Conservation (phyloP, 2,888 invertebrate genomes). For the Alloscopus bannaensis region DNA sequence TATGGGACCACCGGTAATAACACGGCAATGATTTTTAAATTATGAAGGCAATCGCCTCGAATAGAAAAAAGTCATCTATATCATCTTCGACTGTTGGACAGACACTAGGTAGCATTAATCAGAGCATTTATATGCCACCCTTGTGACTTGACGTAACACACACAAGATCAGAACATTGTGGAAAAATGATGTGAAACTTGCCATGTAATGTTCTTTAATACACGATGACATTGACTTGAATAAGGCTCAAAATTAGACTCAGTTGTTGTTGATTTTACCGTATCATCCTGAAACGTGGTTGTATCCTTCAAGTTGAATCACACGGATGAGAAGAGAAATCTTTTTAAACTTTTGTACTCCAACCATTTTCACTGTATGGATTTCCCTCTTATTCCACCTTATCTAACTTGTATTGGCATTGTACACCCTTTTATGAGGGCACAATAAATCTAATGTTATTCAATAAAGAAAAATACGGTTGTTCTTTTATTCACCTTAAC, state of each 20-base stretch:
- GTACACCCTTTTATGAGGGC: slow-evolving; percentile 52
- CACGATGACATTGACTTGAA: slow-evolving; percentile 66
- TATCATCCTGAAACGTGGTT: slow-evolving; percentile 56
- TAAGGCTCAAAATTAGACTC: slow-evolving; percentile 64
- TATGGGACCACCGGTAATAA: not conserved
- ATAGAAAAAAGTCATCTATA: not conserved
- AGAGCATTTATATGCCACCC: slow-evolving; percentile 61
- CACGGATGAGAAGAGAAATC: slow-evolving; percentile 52
- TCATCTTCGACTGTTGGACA: slow-evolving; percentile 3
- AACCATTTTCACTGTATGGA: not conserved
- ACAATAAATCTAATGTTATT: slow-evolving; percentile 54
- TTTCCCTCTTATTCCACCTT: too few relatives aligned
- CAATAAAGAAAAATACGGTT: slow-evolving; percentile 55
- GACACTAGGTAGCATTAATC: slow-evolving; percentile 53
- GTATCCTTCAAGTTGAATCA: slow-evolving; percentile 60
- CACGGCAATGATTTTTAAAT: slow-evolving; percentile 21
- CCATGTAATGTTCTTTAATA: slow-evolving; percentile 59
- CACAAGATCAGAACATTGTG: too few relatives aligned
- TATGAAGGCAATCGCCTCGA: slow-evolving; percentile 31
- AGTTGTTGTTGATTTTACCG: slow-evolving; percentile 66
- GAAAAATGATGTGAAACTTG: slow-evolving; percentile 39
- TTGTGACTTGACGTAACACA: slow-evolving; percentile 22
- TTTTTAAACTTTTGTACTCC: slow-evolving; percentile 34
- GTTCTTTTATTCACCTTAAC: slow-evolving; percentile 58
- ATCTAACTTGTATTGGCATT: slow-evolving; percentile 33